Evolutionary conservation across 2,113 vertebrate species (phyloP).

Genomic region (Opisthocomus hoazin): DNA sequence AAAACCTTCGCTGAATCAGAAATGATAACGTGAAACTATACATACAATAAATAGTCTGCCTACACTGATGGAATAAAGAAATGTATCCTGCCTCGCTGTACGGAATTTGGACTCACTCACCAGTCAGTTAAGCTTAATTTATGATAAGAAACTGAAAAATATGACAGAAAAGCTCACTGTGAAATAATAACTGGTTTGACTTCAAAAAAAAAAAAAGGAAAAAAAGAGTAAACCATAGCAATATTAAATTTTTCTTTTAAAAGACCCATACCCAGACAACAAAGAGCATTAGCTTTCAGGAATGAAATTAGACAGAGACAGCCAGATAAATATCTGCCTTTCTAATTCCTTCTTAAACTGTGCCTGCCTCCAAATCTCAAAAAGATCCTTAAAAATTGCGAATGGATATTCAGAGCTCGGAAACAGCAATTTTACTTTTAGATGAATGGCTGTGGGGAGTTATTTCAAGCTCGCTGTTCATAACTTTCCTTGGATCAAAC

Average conservation of each 20-base stretch:
- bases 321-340: background rate
- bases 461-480: background rate
- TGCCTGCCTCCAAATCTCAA: background rate
- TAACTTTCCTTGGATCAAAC: background rate
- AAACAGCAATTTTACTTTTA: background rate
- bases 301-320: constrained; percentile 15
- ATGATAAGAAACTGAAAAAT: background rate
- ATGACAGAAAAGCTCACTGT: background rate
- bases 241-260: constrained; percentile 1
- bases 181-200: constrained; percentile 7
- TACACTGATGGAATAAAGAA: background rate
- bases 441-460: background rate
- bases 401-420: background rate
- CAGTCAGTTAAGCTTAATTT: background rate
- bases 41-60: background rate
- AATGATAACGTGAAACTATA: background rate
- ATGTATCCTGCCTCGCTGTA: background rate
- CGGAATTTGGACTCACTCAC: background rate
- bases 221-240: background rate
- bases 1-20: background rate
- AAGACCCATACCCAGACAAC: background rate
- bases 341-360: background rate
- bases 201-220: background rate
- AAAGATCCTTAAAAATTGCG: background rate
- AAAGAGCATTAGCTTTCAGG: background rate